These are phyloP conservation scores for Hermetia illucens DNA, from an alignment of 1,140 invertebrate genomes.

Conservation along the genomic window DNA sequence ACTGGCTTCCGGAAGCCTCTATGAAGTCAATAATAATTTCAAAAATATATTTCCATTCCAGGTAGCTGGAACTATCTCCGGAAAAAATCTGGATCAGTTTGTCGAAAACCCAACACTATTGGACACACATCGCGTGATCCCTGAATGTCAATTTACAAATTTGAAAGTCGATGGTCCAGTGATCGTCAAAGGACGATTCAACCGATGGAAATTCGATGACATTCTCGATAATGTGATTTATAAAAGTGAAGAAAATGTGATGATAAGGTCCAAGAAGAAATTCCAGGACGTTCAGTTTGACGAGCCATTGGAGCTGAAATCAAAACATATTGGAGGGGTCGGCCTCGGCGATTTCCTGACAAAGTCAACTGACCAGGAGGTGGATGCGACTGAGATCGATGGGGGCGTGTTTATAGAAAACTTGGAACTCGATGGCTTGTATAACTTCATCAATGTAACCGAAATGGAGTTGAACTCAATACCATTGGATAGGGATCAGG, in stretches of 20 bases:
- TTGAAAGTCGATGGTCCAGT: conserved; percentile 27
- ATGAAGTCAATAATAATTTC: too few species aligned
- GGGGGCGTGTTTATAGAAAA: conserved; percentile 23
- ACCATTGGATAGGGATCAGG: conserved; percentile 18
- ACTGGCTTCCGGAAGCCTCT: too few species aligned
- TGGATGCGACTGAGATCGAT: conserved; percentile 15
- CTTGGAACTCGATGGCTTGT: conserved; percentile 15
- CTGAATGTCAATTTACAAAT: conserved; percentile 21
- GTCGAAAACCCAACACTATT: conserved; percentile 22
- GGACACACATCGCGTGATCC: conserved; percentile 17
- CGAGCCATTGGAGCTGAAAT: conserved; percentile 18
- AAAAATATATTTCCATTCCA: too few species aligned
- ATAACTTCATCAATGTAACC: conserved; percentile 16
- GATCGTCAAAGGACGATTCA: conserved; percentile 19
- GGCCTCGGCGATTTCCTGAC: conserved; percentile 21
- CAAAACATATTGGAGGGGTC: conserved; percentile 24
- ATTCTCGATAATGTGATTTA: conserved; percentile 17
- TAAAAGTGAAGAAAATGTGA: conserved; percentile 15
- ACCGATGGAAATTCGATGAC: conserved; percentile 15
- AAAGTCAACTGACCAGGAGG: conserved; percentile 18
- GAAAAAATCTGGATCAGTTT: conserved; percentile 18
- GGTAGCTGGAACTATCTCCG: conserved; percentile 24
- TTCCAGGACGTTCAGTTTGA: conserved; percentile 23
- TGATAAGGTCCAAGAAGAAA: conserved; percentile 21
- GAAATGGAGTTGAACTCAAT: conserved; percentile 18